Evolutionary conservation across 2,888 invertebrate genomes (phyloP).

Genomic region (Noctua comes): DNA sequence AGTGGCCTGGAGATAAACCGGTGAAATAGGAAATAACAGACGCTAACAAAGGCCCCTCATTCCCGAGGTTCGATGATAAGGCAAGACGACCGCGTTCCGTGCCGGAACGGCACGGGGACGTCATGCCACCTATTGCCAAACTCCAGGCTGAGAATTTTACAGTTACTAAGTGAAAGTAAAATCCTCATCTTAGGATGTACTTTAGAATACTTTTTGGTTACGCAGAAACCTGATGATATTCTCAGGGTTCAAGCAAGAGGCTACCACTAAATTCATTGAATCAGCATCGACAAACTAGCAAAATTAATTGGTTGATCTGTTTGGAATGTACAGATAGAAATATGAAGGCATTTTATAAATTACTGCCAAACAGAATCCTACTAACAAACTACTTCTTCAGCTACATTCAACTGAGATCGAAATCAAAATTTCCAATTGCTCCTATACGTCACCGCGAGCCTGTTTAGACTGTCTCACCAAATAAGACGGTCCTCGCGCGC

Average conservation of each 20-base stretch:
- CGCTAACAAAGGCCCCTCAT: no score
- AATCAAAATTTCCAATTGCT: conserved; percentile 44
- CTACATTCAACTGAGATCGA: neutral
- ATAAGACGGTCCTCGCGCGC: conserved; percentile 83
- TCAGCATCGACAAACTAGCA: neutral
- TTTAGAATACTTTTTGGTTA: neutral
- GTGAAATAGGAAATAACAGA: neutral
- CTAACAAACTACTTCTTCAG: neutral
- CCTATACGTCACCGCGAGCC: conserved; percentile 70
- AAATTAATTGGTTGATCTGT: neutral
- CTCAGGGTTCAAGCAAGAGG: neutral
- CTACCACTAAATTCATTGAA: neutral
- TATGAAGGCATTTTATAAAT: neutral
- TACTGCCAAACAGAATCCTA: neutral
- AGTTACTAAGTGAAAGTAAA: neutral
- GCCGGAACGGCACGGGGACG: neutral
- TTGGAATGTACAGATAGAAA: neutral
- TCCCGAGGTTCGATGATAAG: neutral
- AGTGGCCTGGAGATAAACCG: neutral
- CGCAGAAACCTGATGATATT: neutral
- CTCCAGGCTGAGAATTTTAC: neutral
- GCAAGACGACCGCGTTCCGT: neutral
- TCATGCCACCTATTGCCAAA: neutral
- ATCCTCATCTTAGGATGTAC: neutral
- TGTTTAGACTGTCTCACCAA: conserved; percentile 79